Conservation (phyloP, 2,888 invertebrate species). For the Cerceris ruficornis region DNA sequence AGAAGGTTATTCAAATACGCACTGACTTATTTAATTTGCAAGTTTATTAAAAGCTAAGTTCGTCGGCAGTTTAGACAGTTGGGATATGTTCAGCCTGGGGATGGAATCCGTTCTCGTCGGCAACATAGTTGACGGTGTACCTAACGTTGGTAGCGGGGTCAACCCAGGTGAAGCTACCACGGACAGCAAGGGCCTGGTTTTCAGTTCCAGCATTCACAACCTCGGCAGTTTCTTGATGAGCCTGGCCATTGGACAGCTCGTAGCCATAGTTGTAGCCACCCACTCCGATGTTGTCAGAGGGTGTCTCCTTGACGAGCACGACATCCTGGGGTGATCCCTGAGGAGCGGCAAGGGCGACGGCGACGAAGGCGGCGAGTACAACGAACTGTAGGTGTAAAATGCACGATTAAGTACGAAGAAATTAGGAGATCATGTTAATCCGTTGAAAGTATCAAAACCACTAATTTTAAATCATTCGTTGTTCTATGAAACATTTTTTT, state of each 20-base stretch:
- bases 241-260: slow-evolving; percentile 71
- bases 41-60: slow-evolving; percentile 44
- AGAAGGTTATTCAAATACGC: too few species aligned
- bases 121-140: slow-evolving; percentile 67
- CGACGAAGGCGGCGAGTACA: slow-evolving; percentile 66
- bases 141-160: slow-evolving; percentile 68
- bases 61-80: slow-evolving; percentile 22
- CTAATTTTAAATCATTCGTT: too few species aligned
- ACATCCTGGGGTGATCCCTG: slow-evolving; percentile 38
- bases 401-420: neutral
- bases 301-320: slow-evolving; percentile 66
- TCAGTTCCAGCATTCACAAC: slow-evolving; percentile 67
- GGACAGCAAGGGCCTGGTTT: slow-evolving; percentile 65
- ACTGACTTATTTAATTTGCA: slow-evolving; percentile 5
- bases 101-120: slow-evolving; percentile 71
- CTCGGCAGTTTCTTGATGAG: slow-evolving; percentile 68
- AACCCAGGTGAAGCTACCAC: slow-evolving; percentile 71
- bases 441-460: too few species aligned
- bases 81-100: slow-evolving; percentile 69
- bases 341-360: slow-evolving; percentile 68
- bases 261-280: slow-evolving; percentile 70
- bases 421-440: neutral
- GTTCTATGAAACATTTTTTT: too few species aligned
- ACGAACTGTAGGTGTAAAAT: slow-evolving; percentile 56
- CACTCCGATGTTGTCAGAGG: slow-evolving; percentile 72